Evolutionary conservation across 2,113 vertebrate genomes (phyloP).

Genomic region (Menura novaehollandiae): DNA sequence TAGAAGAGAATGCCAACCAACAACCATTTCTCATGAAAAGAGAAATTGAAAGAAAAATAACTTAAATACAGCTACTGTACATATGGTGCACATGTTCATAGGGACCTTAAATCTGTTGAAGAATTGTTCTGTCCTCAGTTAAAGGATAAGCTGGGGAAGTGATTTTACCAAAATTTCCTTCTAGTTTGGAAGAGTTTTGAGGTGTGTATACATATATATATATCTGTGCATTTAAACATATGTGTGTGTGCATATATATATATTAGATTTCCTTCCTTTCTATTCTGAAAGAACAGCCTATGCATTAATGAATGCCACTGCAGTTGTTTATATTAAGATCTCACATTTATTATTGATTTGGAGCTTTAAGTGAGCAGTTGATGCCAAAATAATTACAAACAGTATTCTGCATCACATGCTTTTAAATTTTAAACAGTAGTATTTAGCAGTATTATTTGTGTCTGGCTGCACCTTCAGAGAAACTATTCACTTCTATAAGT

Average conservation of each 20-base stretch:
- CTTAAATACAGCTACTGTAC: background rate
- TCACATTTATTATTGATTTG: background rate
- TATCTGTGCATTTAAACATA: background rate
- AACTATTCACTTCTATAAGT: conserved; percentile 23
- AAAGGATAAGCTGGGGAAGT: background rate
- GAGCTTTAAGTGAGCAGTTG: background rate
- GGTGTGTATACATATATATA: too few species aligned
- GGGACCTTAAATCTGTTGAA: background rate
- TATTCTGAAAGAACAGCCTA: background rate
- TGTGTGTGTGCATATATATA: rapidly evolving
- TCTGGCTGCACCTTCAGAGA: conserved; percentile 11
- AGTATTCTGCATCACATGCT: background rate
- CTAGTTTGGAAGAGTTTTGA: background rate
- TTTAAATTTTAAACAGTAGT: background rate
- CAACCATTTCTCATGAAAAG: background rate
- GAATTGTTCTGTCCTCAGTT: background rate
- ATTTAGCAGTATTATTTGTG: background rate
- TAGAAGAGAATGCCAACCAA: background rate
- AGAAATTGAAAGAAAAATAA: background rate
- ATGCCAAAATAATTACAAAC: background rate
- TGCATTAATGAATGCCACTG: background rate
- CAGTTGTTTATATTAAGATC: background rate
- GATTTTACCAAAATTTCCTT: background rate
- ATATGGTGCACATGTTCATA: background rate
- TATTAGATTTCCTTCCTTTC: background rate